Evolutionary conservation across 2,888 invertebrate species (phyloP).

Genomic region (Pseudeuparius sepicola): DNA sequence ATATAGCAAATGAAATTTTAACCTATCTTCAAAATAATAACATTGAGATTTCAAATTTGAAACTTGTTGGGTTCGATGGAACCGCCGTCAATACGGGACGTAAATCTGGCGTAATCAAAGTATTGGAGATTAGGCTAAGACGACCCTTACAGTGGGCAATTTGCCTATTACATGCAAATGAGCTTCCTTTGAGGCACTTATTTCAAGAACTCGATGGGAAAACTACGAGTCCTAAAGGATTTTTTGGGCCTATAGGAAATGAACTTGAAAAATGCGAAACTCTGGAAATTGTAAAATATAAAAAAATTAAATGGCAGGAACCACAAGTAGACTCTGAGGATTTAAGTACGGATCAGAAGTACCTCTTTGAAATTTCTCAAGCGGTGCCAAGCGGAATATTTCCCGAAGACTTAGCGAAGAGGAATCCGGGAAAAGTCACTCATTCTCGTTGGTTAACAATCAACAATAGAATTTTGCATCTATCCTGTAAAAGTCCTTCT

Average conservation of each 20-base stretch:
- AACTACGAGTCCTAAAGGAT: constrained; percentile 11
- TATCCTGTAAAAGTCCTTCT: no score
- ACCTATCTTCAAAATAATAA: constrained; percentile 6
- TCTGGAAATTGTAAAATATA: constrained; percentile 10
- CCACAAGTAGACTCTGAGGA: constrained; percentile 5
- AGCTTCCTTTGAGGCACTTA: constrained; percentile 15
- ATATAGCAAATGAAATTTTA: constrained; percentile 9
- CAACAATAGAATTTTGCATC: constrained; percentile 8
- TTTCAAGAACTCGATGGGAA: constrained; percentile 15
- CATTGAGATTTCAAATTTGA: constrained; percentile 4
- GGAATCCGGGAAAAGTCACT: constrained; percentile 8
- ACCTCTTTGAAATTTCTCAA: constrained; percentile 5
- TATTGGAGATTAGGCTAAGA: constrained; percentile 19
- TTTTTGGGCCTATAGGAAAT: constrained; percentile 11
- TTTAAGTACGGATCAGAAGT: constrained; percentile 12
- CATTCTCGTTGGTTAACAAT: constrained; percentile 11
- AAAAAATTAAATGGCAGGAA: constrained; percentile 9
- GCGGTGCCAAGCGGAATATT: constrained; percentile 5
- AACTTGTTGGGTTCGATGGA: constrained; percentile 22
- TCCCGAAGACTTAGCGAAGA: constrained; percentile 5
- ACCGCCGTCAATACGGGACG: constrained; percentile 24
- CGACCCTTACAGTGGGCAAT: constrained; percentile 24
- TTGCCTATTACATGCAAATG: constrained; percentile 15
- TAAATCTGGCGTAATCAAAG: constrained; percentile 21
- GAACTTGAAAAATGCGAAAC: constrained; percentile 9